phyloP scores from a whole-genome alignment of 2,797 vertebrate species.

The Prunella strophiata region DNA sequence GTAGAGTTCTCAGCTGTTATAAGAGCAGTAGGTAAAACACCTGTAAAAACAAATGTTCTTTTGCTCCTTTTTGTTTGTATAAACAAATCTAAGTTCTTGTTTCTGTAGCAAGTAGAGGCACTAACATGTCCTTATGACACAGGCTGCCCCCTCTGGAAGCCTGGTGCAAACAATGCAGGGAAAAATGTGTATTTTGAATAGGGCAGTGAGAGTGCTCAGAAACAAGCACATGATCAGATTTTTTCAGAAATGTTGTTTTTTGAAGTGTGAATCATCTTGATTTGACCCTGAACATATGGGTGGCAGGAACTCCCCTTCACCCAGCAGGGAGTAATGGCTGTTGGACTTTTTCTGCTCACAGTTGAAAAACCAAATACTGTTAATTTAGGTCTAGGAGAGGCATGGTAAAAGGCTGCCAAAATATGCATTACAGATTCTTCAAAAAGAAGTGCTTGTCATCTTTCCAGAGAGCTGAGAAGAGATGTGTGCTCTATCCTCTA shows the following conservation, averaged over 20 bases:
- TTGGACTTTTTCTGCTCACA: slow-evolving; percentile 24
- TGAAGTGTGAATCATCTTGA: not conserved
- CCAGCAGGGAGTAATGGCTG: slow-evolving; percentile 3
- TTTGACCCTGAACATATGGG: not conserved
- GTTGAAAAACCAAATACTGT: slow-evolving; percentile 23
- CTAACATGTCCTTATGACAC: not conserved
- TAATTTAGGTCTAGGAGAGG: slow-evolving; percentile 27
- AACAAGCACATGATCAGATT: not conserved
- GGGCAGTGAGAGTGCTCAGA: not conserved
- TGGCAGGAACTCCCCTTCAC: slow-evolving; percentile 36
- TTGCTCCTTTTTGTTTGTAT: not conserved
- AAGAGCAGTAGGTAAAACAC: not conserved
- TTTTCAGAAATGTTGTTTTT: not conserved
- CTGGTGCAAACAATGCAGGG: not conserved
- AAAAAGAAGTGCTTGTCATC: slow-evolving; percentile 36
- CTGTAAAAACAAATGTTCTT: not conserved
- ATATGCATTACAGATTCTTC: not conserved
- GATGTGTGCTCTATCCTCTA: not conserved
- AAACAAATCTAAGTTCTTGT: not conserved
- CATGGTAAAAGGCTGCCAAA: slow-evolving; percentile 32
- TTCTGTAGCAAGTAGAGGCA: not conserved
- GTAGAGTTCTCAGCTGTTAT: not conserved
- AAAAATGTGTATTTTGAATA: not conserved
- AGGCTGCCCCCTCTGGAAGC: not conserved
- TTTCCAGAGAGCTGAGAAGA: slow-evolving; percentile 43